Percentiles rank a stretch among this genome's conserved stretches.
These are phyloP conservation scores for Rhopalosiphum maidis DNA, from an alignment of 1,140 invertebrate species.

Conservation along the genomic window DNA sequence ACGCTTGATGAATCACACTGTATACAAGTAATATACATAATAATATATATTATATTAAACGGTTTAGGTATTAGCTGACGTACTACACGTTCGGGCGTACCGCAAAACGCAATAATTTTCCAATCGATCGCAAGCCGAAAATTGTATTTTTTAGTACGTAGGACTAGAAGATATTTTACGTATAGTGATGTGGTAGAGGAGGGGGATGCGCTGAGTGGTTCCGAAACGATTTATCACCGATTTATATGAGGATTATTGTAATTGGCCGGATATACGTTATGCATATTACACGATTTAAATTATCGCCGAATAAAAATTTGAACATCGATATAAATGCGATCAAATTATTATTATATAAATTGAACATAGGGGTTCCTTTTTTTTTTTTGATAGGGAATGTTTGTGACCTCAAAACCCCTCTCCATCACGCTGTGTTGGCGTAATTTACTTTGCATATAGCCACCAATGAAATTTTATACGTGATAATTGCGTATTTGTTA, in stretches of 20 bases:
- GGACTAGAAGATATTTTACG: background rate
- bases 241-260: conserved; percentile 9
- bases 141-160: background rate
- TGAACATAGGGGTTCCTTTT: too few relatives aligned
- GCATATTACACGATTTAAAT: background rate
- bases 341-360: background rate
- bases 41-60: background rate
- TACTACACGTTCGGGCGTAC: background rate
- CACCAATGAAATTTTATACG: background rate
- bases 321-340: background rate
- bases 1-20: background rate
- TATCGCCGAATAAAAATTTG: background rate
- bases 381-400: background rate
- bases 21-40: background rate
- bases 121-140: background rate
- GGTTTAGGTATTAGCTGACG: background rate
- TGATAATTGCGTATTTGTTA: background rate
- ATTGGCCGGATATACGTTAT: background rate
- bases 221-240: background rate
- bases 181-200: too few relatives aligned
- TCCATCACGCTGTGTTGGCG: background rate
- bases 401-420: background rate
- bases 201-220: too few relatives aligned
- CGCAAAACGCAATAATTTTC: background rate
- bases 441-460: background rate